Evolutionary conservation across 2,888 invertebrate genomes (phyloP).

Genomic region (Drosophila parthenogenetica): DNA sequence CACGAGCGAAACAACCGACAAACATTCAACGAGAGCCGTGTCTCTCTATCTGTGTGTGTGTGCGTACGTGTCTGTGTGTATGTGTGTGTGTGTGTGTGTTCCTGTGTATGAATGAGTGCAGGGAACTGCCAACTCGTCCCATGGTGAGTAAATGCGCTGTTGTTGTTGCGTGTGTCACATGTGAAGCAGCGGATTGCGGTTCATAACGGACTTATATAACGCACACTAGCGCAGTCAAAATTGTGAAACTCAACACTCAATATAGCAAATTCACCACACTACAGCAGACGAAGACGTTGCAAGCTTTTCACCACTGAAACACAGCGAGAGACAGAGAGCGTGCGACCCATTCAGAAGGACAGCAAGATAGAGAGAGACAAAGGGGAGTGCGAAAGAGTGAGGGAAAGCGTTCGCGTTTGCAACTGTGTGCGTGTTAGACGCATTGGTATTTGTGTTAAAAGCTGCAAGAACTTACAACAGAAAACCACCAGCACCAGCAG

Average conservation of each 20-base stretch:
- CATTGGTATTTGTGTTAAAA: conserved; percentile 73
- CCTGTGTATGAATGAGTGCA: conserved; percentile 45
- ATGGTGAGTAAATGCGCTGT: conserved; percentile 45
- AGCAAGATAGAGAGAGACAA: neutral
- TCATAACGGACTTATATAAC: conserved; percentile 71
- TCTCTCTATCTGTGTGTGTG: conserved; percentile 20
- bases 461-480: conserved; percentile 57
- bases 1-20: conserved; percentile 44
- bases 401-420: neutral
- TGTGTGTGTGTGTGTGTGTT: conserved; percentile 22
- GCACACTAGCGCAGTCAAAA: conserved; percentile 62
- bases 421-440: conserved; percentile 65
- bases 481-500: conserved; percentile 17
- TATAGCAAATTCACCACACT: conserved; percentile 13
- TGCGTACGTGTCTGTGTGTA: conserved; percentile 1
- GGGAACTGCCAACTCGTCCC: conserved; percentile 38
- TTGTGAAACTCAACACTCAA: conserved; percentile 33
- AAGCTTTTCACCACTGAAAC: conserved; percentile 22
- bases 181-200: conserved; percentile 42
- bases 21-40: conserved; percentile 49
- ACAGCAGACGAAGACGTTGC: conserved; percentile 11
- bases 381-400: neutral
- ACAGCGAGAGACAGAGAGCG: neutral
- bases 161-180: conserved; percentile 26
- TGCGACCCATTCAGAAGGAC: neutral